Evolutionary conservation across 2,888 invertebrate species (phyloP), one percentile per base, ranked within the genome.

Genomic region (Thymelicus lineola): DNA sequence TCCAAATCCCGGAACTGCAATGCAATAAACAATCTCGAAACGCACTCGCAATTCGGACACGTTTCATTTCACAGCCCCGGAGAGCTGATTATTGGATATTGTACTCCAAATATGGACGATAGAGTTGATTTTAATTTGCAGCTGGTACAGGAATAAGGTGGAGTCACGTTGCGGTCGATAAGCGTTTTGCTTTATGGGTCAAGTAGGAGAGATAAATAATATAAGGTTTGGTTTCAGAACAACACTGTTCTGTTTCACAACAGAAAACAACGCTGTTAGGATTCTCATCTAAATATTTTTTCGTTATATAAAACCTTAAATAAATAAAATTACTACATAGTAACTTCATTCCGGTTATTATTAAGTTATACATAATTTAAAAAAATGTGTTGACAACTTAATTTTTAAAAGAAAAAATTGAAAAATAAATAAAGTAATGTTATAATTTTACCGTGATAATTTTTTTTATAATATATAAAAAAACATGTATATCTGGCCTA

Each of bases 11-110:
- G 69, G 69, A 69, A 69, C 63, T 58, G 69, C 63, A 69, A 55
- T 59, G 69, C 50, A 69, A 69, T 69, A 69, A 69, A 63, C 69
- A 69, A 69, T 69, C 69, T 69, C 17, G 63, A 69, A 69, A 69
- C 69, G 63, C 62, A 69, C 63, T 63, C 46, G 63, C 69, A 42
- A 63, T 63, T 69, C 48, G 69, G 69, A 69, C 69, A 50, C 69
- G 69, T 69, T 69, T 69, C 69, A 69, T 69, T 69, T 63, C 63
- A 69, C 63, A 58, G 20, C 15, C 36, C 53, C 5, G 20, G 63
- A 63, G 38, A 20, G 15, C 14, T 38, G 63, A 53, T 63, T 63
- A 50, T 17, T 20, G 38, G 58, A 69, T 50, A 69, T 50, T 63
- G 28, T 15, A 48, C 69, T 58, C n/a, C 62, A 36, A 35, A 17